Evolutionary conservation across 2,888 invertebrate species (phyloP), one percentile per base, ranked within the genome.

Genomic region (Leuctra nigra): DNA sequence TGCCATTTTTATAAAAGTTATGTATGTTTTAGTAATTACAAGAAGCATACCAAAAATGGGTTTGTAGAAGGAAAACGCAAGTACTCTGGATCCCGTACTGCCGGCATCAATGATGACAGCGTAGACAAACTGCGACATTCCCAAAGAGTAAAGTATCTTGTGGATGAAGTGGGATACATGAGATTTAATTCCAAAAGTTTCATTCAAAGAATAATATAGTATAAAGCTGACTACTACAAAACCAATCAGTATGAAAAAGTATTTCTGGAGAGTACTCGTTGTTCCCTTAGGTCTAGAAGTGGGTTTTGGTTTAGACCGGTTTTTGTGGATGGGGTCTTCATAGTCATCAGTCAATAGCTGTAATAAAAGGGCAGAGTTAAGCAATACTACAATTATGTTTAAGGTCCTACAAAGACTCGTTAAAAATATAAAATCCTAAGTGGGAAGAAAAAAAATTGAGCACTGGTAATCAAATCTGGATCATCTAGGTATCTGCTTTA

Each of bases 41-140:
- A n/a, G 24, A 18, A 23, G 14, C 53, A 56, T 47, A 61, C 60
- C 60, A 24, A 57, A 35, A 33, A 56, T 14, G 64, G 89, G 86
- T 66, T 86, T 82, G 67, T 90, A 86, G 72, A 92, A 91, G 65
- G 84, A 85, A 69, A 88, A 91, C 4, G 88, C 89, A 60, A 90
- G 73, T 20, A 91, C 84, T 63, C 96, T 80, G 60, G 91, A 87
- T 1, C 95, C 96, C 0, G 95, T 95, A 57, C 93, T 94, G 1
- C 96, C 95, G 3, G 94, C 95, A 73, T 96, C 96, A 63, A 96
- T 87, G 64, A 96, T 85, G 22, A 93, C 87, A 0, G 91, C 92
- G 74, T 93, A 85, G 46, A 82, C 80, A 36, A 78, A 77, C 64
- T 81, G 80, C 66, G 82, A 79, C 66, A 89, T 81, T 46, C 87